Percentiles rank a stretch among this genome's conserved stretches.
Conservation (phyloP, 2,888 invertebrate species). For the Heliconius hortense region DNA sequence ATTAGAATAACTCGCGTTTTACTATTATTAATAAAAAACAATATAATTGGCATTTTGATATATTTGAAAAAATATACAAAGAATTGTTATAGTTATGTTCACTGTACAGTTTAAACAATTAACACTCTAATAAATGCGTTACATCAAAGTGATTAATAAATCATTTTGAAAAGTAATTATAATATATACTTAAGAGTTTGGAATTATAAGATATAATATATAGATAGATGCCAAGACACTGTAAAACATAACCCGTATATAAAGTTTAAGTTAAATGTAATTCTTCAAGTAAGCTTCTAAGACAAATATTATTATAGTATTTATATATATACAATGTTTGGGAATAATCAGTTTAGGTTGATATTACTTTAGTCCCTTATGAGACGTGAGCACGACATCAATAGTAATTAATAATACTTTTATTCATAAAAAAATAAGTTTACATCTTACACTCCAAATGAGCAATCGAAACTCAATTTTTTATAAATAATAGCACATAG, state of each 20-base stretch:
- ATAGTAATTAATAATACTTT: constrained; percentile 25
- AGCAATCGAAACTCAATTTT: constrained; percentile 23
- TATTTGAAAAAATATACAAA: constrained; percentile 80
- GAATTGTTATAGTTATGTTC: constrained; percentile 69
- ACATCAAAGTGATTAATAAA: constrained; percentile 48
- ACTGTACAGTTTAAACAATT: constrained; percentile 73
- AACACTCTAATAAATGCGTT: constrained; percentile 74
- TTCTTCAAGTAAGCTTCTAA: constrained; percentile 29
- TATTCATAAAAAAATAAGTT: constrained; percentile 24
- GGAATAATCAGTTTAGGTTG: constrained; percentile 35
- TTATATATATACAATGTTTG: constrained; percentile 32
- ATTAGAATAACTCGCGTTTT: neutral
- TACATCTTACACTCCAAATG: constrained; percentile 5
- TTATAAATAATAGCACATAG: constrained; percentile 20
- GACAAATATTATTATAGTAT: constrained; percentile 34
- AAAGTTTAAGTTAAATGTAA: constrained; percentile 36
- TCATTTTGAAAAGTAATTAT: constrained; percentile 34
- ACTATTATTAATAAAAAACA: constrained; percentile 29
- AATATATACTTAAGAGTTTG: constrained; percentile 26
- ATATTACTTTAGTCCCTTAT: constrained; percentile 30
- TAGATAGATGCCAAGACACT: constrained; percentile 44
- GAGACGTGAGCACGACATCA: constrained; percentile 33
- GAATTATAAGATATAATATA: constrained; percentile 29
- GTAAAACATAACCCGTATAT: constrained; percentile 55
- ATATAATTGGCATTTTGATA: constrained; percentile 63